A percentile compares a stretch with the other conserved stretches of the same genome.
These are phyloP conservation scores for Drosophila pegasa DNA, from an alignment of 2,888 invertebrate species.

Conservation along the genomic window DNA sequence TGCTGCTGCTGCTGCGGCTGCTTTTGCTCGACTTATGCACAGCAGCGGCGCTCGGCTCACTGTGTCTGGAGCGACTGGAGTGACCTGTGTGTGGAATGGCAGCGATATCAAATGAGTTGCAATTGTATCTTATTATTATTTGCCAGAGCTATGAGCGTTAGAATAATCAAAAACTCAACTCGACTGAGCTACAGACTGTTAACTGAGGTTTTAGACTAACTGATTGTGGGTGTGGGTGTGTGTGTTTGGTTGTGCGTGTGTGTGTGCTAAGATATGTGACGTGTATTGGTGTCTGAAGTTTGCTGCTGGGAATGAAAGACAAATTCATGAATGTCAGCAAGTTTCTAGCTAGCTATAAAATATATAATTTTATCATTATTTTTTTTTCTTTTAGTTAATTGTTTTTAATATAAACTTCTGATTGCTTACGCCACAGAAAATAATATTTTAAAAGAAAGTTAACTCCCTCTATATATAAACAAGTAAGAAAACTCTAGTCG, in stretches of 20 bases:
- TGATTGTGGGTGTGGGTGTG: slow-evolving; percentile 2
- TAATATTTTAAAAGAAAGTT: too few species aligned
- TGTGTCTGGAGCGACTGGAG: slow-evolving; percentile 82
- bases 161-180: slow-evolving; percentile 20
- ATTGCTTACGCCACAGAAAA: too few species aligned
- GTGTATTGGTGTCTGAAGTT: slow-evolving; percentile 11
- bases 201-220: slow-evolving; percentile 31
- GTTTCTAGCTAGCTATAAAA: background rate
- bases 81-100: slow-evolving; percentile 70
- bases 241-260: slow-evolving; percentile 16
- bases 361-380: too few species aligned
- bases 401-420: too few species aligned
- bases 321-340: background rate
- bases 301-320: slow-evolving; percentile 37
- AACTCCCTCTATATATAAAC: too few species aligned
- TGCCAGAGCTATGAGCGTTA: too few species aligned
- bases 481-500: too few species aligned
- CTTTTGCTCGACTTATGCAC: slow-evolving; percentile 54
- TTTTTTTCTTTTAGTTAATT: too few species aligned
- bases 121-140: too few species aligned
- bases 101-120: slow-evolving; percentile 22
- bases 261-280: slow-evolving; percentile 2
- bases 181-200: slow-evolving; percentile 30
- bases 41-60: slow-evolving; percentile 49
- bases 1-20: slow-evolving; percentile 28